Base-by-base conservation (phyloP, 2,888 invertebrate species). In the Lepidocyrtinus sp. region DNA sequence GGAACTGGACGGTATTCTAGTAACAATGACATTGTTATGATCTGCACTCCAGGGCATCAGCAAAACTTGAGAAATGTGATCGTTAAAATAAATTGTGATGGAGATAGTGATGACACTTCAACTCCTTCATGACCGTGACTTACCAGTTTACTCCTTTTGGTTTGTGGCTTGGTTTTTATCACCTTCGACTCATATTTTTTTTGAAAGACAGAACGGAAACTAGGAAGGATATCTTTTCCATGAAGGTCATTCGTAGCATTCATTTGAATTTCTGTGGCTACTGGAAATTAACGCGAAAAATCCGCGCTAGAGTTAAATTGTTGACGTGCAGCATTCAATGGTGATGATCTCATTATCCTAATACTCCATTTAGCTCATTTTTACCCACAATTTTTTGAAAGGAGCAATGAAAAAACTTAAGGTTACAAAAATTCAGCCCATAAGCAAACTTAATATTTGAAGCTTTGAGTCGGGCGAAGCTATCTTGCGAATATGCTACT, bases 111-210 rank as follows among this genome's bases (percentile, higher is more conserved):
- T 50, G 50, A 50, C 50, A 50, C 50, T 50, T 50, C 1, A 50
- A 50, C 15, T 50, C 5, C 36, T 7, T 7, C 17, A 50, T 50
- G 12, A 17, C n/a, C 50, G 50, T 50, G 50, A 50, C 50, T 50
- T 50, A 12, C 50, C 2, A 50, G 2, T n/a, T 1, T 7, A 36
- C 5, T 36, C 12, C 12, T 12, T 50, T 12, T 50, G 50, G 50
- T 50, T 50, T 50, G 50, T 50, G 50, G 50, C 50, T 50, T 50
- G 50, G 50, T 50, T 50, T 50, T 50, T 15, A n/a, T 50, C 50
- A 50, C 50, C 50, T 50, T 50, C 50, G 17, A n/a, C 50, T 50
- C 17, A 5, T 36, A 15, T 17, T 50, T 50, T 50, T 50, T 50
- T 50, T 50, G 5, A 50, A 50, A 50, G 15, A 7, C 50, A n/a